These are phyloP conservation scores for Forbesichthys papilliferus DNA, from an alignment of 2,113 vertebrate species.

Conservation along the genomic window DNA sequence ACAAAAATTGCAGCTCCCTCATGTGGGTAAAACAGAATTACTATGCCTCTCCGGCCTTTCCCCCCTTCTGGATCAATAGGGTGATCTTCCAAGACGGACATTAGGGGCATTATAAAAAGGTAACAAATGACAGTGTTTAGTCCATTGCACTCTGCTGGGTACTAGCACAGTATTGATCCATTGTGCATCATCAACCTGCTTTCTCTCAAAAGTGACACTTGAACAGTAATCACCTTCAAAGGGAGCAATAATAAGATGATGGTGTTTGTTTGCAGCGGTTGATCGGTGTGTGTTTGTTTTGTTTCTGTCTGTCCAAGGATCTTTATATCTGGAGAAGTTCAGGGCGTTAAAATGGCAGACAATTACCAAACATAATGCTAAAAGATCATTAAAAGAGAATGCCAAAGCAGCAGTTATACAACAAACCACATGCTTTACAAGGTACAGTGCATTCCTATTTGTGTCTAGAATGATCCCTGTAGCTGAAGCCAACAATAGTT, in stretches of 20 bases:
- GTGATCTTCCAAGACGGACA: conserved; percentile 61
- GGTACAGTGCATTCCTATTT: too few relatives aligned
- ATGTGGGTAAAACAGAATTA: conserved; percentile 52
- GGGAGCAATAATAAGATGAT: conserved; percentile 38
- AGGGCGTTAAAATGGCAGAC: neutral
- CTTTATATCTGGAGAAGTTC: neutral
- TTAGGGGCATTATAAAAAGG: conserved; percentile 63
- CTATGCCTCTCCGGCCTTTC: conserved; percentile 31
- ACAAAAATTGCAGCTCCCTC: conserved; percentile 49
- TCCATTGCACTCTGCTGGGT: conserved; percentile 60
- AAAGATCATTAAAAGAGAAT: neutral
- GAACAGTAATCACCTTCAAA: conserved; percentile 62
- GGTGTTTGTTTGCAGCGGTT: conserved; percentile 17
- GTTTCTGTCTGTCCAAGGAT: conserved; percentile 1
- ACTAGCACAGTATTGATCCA: conserved; percentile 61
- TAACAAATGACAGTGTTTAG: conserved; percentile 69
- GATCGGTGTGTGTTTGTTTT: conserved; percentile 3
- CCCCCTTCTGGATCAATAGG: conserved; percentile 62
- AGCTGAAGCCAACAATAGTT: too few relatives aligned
- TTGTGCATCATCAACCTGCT: conserved; percentile 65
- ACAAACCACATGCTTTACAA: neutral
- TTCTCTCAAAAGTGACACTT: conserved; percentile 63
- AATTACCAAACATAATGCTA: too few relatives aligned
- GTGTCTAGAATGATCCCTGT: too few relatives aligned
- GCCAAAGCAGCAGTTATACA: neutral